Evolutionary conservation across 2,113 vertebrate species (phyloP).

Genomic region (Ardeotis arabs): DNA sequence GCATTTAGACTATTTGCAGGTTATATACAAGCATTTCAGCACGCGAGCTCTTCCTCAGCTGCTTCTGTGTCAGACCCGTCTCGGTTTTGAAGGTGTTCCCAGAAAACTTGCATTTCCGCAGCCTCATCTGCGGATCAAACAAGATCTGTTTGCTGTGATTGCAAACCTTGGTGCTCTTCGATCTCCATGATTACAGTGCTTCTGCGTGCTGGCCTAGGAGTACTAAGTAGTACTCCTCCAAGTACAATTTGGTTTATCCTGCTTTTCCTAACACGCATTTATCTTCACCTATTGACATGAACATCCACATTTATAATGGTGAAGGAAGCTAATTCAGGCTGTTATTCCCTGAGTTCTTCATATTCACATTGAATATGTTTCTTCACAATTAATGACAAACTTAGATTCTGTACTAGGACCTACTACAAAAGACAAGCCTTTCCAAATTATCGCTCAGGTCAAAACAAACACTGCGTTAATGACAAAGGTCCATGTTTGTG

Average conservation of each 20-base stretch:
- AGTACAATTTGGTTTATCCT: not conserved
- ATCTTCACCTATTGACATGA: not conserved
- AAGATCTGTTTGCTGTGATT: not conserved
- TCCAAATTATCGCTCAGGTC: not conserved
- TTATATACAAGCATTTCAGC: not conserved
- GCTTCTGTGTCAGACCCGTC: not conserved
- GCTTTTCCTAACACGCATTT: not conserved
- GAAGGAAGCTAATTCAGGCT: slow-evolving; percentile 46
- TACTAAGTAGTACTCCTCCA: not conserved
- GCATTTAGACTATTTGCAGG: not conserved
- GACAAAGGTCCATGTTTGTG: not conserved
- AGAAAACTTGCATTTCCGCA: not conserved
- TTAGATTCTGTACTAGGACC: not conserved
- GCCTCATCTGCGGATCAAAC: not conserved
- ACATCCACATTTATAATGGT: not conserved
- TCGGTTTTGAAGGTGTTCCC: not conserved
- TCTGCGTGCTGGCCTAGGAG: not conserved
- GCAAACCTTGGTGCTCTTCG: not conserved
- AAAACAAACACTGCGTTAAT: not conserved
- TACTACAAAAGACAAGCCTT: not conserved
- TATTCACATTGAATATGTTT: not conserved
- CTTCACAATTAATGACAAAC: not conserved
- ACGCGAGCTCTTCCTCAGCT: not conserved
- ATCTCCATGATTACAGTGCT: not conserved
- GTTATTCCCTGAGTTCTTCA: slow-evolving; percentile 71